phyloP scores from a whole-genome alignment of 2,888 invertebrate species.

The Augiades crinisus region DNA sequence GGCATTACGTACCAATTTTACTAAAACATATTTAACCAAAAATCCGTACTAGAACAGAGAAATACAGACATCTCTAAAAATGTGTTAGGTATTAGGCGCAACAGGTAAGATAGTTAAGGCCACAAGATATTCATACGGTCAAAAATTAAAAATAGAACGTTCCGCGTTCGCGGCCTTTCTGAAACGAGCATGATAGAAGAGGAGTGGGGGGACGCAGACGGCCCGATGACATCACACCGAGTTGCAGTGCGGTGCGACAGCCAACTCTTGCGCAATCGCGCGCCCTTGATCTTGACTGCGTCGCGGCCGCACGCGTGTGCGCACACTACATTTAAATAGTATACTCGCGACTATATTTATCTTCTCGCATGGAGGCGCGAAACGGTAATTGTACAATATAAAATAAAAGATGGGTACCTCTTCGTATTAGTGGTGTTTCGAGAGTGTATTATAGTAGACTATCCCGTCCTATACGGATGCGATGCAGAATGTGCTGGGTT shows the following conservation, averaged over 20 bases:
- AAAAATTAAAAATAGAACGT: conserved; percentile 69
- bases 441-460: conserved; percentile 14
- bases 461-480: not conserved
- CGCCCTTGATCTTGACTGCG: conserved; percentile 82
- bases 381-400: conserved; percentile 59
- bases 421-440: conserved; percentile 15
- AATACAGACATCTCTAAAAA: too few species aligned
- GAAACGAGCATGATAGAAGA: conserved; percentile 41
- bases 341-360: conserved; percentile 70
- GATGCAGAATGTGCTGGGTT: not conserved
- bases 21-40: too few species aligned
- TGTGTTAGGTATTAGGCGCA: conserved; percentile 6
- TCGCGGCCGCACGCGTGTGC: conserved; percentile 74
- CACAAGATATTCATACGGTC: conserved; percentile 36
- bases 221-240: conserved; percentile 73
- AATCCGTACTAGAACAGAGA: too few species aligned
- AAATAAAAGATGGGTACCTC: conserved; percentile 25
- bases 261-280: conserved; percentile 79
- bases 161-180: conserved; percentile 69
- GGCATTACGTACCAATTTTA: too few species aligned
- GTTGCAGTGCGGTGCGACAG: conserved; percentile 73
- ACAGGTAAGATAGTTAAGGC: conserved; percentile 31
- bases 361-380: conserved; percentile 68
- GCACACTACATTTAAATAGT: conserved; percentile 57
- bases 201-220: conserved; percentile 55